These are phyloP conservation scores for Xiphophorus maculatus DNA, from an alignment of 2,113 vertebrate species.

Conservation along the genomic window DNA sequence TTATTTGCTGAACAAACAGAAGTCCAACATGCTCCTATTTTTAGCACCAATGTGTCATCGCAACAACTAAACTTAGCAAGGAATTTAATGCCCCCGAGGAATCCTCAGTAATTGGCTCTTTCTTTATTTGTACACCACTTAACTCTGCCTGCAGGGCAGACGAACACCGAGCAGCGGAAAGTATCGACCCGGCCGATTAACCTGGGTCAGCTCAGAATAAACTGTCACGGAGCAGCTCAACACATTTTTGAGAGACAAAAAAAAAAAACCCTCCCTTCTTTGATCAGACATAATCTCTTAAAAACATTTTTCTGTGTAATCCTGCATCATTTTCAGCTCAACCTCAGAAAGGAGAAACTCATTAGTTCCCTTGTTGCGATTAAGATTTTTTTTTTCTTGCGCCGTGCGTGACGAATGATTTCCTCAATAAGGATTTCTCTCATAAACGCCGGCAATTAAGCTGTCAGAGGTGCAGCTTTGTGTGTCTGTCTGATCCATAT, in stretches of 20 bases:
- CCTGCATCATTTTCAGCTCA: neutral
- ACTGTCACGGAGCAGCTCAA: neutral
- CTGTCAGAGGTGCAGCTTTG: no score
- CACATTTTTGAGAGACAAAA: neutral
- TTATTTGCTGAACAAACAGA: neutral
- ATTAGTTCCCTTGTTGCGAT: no score
- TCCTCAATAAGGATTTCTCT: no score
- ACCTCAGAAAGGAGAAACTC: neutral
- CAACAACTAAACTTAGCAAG: neutral
- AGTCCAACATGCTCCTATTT: neutral
- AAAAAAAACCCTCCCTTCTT: neutral
- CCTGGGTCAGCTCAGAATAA: neutral
- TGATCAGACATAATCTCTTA: neutral
- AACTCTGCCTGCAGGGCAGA: neutral
- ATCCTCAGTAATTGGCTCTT: neutral
- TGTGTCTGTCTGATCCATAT: no score
- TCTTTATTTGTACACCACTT: neutral
- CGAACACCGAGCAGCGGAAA: neutral
- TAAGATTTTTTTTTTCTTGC: no score
- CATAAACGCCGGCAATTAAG: no score
- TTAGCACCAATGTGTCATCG: neutral
- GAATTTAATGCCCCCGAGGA: neutral
- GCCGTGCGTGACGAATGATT: no score
- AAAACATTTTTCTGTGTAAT: neutral
- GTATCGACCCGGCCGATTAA: neutral